Conservation (phyloP, 2,797 vertebrate genomes). For the Meda fulgida region DNA sequence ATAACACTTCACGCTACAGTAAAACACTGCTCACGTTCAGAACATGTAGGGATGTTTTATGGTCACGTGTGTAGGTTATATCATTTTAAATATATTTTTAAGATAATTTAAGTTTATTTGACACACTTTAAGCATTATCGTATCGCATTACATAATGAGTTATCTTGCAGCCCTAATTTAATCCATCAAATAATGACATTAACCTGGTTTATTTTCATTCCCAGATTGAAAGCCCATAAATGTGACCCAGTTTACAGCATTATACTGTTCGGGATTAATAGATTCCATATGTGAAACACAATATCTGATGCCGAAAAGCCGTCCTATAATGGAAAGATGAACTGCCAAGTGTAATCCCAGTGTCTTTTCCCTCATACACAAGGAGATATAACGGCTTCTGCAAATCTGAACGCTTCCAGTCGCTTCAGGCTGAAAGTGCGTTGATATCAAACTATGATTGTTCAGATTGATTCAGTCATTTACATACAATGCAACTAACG, state of each 20-base stretch:
- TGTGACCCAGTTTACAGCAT: conserved; percentile 12
- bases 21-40: too few relatives aligned
- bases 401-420: conserved; percentile 5
- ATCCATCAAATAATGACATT: not conserved
- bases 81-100: too few relatives aligned
- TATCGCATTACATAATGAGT: too few relatives aligned
- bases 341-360: not conserved
- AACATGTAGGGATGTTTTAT: too few relatives aligned
- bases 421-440: not conserved
- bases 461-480: not conserved
- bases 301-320: conserved; percentile 21
- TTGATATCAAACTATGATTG: not conserved
- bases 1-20: too few relatives aligned
- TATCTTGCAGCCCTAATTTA: too few relatives aligned
- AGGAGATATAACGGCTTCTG: conserved; percentile 5
- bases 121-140: too few relatives aligned
- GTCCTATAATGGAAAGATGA: conserved; percentile 12
- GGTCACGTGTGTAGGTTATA: too few relatives aligned
- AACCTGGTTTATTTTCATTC: not conserved
- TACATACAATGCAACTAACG: not conserved
- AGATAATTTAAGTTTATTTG: too few relatives aligned
- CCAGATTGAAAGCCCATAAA: not conserved
- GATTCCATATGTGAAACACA: conserved; percentile 22
- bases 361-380: not conserved
- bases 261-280: not conserved